Percentiles rank a stretch among this genome's conserved stretches.
phyloP scores from a whole-genome alignment of 2,797 vertebrate genomes.

The Paratrypauchen microcephalus region DNA sequence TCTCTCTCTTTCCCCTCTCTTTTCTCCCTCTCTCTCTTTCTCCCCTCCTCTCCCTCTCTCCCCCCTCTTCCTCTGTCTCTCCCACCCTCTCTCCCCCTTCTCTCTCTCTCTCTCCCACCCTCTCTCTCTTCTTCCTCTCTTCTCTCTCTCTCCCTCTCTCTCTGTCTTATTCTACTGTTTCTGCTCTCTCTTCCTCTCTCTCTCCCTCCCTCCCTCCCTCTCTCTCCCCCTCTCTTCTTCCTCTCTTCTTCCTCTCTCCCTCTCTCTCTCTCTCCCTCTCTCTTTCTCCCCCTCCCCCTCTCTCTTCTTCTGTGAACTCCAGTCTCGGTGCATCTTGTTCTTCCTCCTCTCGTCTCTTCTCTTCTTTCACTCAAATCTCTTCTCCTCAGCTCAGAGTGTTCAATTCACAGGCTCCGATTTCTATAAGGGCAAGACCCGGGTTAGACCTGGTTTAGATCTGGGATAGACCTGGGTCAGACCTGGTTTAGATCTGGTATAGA shows the following conservation, averaged over 20 bases:
- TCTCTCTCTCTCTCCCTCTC: no score
- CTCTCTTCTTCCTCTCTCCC: background rate
- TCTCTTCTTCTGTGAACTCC: background rate
- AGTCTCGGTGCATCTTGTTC: background rate
- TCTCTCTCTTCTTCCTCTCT: background rate
- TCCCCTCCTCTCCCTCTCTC: no score
- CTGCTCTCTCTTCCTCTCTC: no score
- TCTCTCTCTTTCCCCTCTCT: no score
- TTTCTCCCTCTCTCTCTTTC: background rate
- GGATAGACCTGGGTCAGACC: background rate
- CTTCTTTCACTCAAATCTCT: background rate
- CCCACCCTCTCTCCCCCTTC: no score
- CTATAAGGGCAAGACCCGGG: background rate
- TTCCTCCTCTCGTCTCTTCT: background rate
- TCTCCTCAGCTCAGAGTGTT: background rate
- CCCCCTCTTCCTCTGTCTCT: no score
- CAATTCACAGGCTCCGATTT: background rate
- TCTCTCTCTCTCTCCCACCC: no score
- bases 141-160: no score
- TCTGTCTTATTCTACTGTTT: no score
- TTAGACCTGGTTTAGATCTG: background rate
- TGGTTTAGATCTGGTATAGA: background rate
- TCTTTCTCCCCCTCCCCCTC: no score
- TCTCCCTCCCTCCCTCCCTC: no score
- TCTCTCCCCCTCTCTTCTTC: no score